These are phyloP conservation scores for Aphidius ervi DNA, from an alignment of 1,140 invertebrate species.

Conservation along the genomic window DNA sequence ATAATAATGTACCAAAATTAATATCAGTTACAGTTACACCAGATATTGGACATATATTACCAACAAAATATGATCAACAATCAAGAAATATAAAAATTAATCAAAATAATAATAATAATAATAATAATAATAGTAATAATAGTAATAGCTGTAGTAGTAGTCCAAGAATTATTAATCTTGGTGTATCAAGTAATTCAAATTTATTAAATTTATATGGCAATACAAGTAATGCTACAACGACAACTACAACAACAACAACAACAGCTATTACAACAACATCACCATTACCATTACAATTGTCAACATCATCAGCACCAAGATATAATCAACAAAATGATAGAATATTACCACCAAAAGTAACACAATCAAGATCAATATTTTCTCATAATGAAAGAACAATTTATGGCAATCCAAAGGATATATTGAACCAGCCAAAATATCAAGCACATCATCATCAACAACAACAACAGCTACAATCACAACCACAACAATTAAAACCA, in stretches of 20 bases:
- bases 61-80: conserved; percentile 37
- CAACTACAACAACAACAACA: neutral
- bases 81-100: conserved; percentile 16
- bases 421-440: conserved; percentile 53
- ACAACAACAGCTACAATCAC: conserved; percentile 32
- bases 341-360: conserved; percentile 56
- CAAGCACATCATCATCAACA: conserved; percentile 40
- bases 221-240: conserved; percentile 27
- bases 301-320: conserved; percentile 24
- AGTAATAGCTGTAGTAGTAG: conserved; percentile 29
- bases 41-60: conserved; percentile 52
- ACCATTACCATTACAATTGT: conserved; percentile 13
- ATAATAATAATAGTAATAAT: conserved; percentile 27
- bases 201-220: conserved; percentile 54
- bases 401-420: conserved; percentile 68
- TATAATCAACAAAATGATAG: conserved; percentile 36
- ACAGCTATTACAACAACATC: conserved; percentile 2
- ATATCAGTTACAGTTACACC: conserved; percentile 57
- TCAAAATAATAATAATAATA: conserved; percentile 29
- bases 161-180: conserved; percentile 49
- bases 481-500: conserved; percentile 5
- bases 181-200: conserved; percentile 53
- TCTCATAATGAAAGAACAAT: conserved; percentile 61
- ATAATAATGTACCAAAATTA: conserved; percentile 33
- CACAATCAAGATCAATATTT: conserved; percentile 63